Evolutionary conservation across 2,113 vertebrate species (phyloP).

Genomic region (Empidonax traillii): DNA sequence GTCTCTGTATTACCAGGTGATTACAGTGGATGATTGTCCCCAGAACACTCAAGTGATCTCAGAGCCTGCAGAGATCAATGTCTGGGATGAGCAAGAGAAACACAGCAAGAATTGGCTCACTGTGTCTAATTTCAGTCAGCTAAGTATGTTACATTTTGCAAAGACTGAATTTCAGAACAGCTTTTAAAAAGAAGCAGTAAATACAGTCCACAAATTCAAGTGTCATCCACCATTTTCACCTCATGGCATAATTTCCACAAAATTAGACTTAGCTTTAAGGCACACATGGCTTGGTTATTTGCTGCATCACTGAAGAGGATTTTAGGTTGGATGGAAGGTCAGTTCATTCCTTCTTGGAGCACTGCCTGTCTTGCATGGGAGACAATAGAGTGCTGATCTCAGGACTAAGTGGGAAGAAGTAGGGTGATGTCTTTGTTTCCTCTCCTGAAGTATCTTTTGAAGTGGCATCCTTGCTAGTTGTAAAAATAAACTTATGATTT

Average conservation of each 20-base stretch:
- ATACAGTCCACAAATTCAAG: neutral
- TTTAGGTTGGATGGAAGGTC: neutral
- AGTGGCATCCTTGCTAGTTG: neutral
- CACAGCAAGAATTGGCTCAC: conserved; percentile 77
- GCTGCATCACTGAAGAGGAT: neutral
- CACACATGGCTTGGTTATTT: neutral
- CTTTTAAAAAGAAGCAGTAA: neutral
- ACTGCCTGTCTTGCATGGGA: neutral
- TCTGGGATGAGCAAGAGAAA: conserved; percentile 51
- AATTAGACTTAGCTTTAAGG: neutral
- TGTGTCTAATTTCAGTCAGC: conserved; percentile 83
- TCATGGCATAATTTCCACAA: neutral
- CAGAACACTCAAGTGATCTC: conserved; percentile 65
- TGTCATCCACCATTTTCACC: neutral
- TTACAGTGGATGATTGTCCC: conserved; percentile 71
- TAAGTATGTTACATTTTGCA: conserved; percentile 78
- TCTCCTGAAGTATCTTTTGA: neutral
- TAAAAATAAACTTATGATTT: neutral
- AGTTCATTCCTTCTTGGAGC: neutral
- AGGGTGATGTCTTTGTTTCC: neutral
- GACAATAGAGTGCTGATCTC: neutral
- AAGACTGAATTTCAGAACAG: neutral
- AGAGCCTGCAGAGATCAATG: conserved; percentile 61
- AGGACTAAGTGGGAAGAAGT: neutral
- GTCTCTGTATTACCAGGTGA: conserved; percentile 67